Conservation (phyloP, 2,113 vertebrate species). For the Macrotis lagotis region DNA sequence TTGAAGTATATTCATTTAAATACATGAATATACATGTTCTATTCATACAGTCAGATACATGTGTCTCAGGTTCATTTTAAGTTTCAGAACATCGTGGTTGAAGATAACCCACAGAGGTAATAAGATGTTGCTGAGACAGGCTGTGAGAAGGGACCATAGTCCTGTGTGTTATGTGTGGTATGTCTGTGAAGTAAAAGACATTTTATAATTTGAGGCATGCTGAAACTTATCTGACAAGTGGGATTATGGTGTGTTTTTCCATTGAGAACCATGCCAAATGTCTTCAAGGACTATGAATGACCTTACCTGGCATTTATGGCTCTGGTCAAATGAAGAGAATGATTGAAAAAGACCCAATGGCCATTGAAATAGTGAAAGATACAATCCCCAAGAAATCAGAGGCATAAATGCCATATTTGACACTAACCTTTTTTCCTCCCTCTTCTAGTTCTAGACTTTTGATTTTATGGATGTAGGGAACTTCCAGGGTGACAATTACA, state of each 20-base stretch:
- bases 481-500: background rate
- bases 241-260: constrained; percentile 48
- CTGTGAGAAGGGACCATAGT: background rate
- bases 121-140: background rate
- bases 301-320: constrained; percentile 25
- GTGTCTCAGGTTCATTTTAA: constrained; percentile 5
- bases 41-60: background rate
- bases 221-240: constrained; percentile 49
- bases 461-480: background rate
- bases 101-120: background rate
- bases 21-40: background rate
- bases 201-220: constrained; percentile 48
- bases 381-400: background rate
- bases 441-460: background rate
- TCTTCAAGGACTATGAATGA: constrained; percentile 34
- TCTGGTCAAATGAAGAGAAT: constrained; percentile 24
- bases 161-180: constrained; percentile 28
- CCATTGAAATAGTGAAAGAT: background rate
- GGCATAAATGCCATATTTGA: background rate
- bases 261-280: constrained; percentile 43
- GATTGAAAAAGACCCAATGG: background rate
- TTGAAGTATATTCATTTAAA: background rate
- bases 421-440: background rate
- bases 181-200: constrained; percentile 45
- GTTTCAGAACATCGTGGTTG: background rate